Evolutionary conservation across 1,140 invertebrate genomes (phyloP).

Genomic region (Formica selysi): DNA sequence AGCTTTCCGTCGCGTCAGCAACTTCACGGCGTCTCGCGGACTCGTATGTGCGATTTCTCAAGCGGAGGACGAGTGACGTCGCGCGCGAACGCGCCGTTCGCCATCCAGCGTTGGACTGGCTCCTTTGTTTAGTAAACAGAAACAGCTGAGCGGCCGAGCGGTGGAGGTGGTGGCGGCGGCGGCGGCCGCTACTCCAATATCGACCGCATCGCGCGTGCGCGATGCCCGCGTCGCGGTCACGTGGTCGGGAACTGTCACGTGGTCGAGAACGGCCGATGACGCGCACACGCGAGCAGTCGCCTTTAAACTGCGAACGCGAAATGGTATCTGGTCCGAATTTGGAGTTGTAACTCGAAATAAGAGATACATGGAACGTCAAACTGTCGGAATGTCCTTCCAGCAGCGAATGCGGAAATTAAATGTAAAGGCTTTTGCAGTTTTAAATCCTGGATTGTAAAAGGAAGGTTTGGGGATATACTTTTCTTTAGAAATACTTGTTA

Average conservation of each 20-base stretch:
- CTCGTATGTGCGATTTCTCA: slow-evolving; percentile 1
- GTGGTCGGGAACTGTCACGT: slow-evolving; percentile 20
- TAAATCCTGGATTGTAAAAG: not conserved
- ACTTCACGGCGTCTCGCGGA: slow-evolving; percentile 31
- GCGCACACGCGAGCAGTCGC: not conserved
- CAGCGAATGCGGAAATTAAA: not conserved
- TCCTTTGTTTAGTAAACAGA: slow-evolving; percentile 85
- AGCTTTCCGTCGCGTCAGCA: not conserved
- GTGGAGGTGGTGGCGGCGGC: slow-evolving; percentile 67
- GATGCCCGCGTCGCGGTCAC: slow-evolving; percentile 18
- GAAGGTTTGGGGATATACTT: not conserved
- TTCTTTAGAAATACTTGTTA: not conserved
- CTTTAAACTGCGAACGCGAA: not conserved
- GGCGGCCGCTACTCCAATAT: slow-evolving; percentile 34
- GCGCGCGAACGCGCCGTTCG: slow-evolving; percentile 72
- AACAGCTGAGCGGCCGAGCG: slow-evolving; percentile 81
- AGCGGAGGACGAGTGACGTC: slow-evolving; percentile 41
- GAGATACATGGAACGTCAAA: not conserved
- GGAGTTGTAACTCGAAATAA: too few relatives aligned
- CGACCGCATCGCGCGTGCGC: slow-evolving; percentile 54
- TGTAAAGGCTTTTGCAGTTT: too few relatives aligned
- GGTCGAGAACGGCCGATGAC: slow-evolving; percentile 23
- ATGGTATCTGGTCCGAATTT: not conserved
- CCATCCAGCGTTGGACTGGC: slow-evolving; percentile 81
- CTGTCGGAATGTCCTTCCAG: not conserved